Evolutionary conservation across 92 coral and sea anemone genomes (phyloP), one percentile per base, ranked within the genome.

Genomic region (Epizoanthus rinbou): DNA sequence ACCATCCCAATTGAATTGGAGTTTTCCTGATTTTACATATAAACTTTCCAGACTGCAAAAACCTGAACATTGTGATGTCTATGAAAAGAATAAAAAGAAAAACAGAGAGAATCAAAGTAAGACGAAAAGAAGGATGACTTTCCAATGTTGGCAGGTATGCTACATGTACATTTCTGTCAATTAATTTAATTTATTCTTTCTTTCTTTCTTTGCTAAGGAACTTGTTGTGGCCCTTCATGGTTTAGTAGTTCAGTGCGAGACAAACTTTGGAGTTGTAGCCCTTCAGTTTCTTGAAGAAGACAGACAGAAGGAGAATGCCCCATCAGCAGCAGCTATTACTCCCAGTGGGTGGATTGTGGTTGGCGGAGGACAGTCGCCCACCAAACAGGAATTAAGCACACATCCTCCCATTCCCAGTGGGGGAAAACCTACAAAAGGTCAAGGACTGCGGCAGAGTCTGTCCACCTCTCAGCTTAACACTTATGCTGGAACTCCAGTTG

Each of bases 281-380:
- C 86, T 95, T 37, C 98, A 95, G 73, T 93, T 93, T 71, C 84
- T 95, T 10, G 98, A 95, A 16, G 98, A 95, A 73, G 98, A 91
- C 84, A 89, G 95, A 11, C 90, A 85, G 72, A 92, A 85, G 22
- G 98, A 95, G 73, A 93, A 88, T 67, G 93, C 93, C 8, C 98
- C 98, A 0, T 80, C 92, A 14, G 98, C 95, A 22, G 98, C 98
- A 17, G 98, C 98, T 24, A 88, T 95, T 50, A 93, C 98, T 19
- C 81, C 98, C n/a, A 89, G 91, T 81, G 98, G 98, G 23, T 95
- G 98, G 98, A 95, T 95, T 43, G 98, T 95, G 45, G 92, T 95
- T 0, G 95, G 98, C 22, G 86, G 94, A 1, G 98, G 98, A n/a
- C 64, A 62, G 45, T 76, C 88, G 11, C 93, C 90, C 5, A 73